Base-by-base conservation (phyloP, 2,797 vertebrate genomes). In the Ispidina lecontei region DNA sequence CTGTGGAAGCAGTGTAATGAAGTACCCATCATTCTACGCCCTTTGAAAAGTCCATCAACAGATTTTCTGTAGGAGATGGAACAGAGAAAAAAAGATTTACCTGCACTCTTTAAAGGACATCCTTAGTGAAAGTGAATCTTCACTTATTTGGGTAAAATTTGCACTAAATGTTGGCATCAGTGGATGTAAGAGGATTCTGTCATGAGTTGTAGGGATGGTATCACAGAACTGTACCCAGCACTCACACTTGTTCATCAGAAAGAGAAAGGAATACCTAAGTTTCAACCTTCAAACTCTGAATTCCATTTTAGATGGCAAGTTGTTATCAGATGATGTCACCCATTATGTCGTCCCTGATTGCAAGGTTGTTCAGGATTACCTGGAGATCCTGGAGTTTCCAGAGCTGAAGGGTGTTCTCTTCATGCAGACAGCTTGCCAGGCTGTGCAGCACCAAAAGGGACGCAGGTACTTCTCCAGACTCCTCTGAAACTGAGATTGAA, bases 261-360 rank as follows among this genome's bases (percentile, higher is more conserved):
- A 62, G 23, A 52, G 10, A 20, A 5, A 7, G 7, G 1, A 31
- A 7, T 23, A 10, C 14, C 9, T 59, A 91, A 81, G 29, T 87
- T 91, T 92, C 51, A 95, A 74, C 22, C 31, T 84, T 90, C 86
- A 60, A 44, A 37, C 81, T 93, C 76, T 80, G 60, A 73, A 63
- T 97, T 97, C 8, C 94, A 21, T 97, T 97, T 91, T 91, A 99
- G 99, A 98, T 84, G 98, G 98, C 6, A 99, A 99, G 44, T 93
- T 99, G 75, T 94, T 99, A 55, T 98, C 99, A 0, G 97, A 92
- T 25, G 99, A 99, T 26, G 95, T 98, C 86, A 99, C 99, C 4
- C 99, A 99, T 96, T 99, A 99, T 12, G 96, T 99, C 86, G 97
- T 99, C 33, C 99, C 99, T 0, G 99, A 99, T 82, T 99, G 98